Conservation (phyloP, 2,113 vertebrate species). For the Zingel zingel region DNA sequence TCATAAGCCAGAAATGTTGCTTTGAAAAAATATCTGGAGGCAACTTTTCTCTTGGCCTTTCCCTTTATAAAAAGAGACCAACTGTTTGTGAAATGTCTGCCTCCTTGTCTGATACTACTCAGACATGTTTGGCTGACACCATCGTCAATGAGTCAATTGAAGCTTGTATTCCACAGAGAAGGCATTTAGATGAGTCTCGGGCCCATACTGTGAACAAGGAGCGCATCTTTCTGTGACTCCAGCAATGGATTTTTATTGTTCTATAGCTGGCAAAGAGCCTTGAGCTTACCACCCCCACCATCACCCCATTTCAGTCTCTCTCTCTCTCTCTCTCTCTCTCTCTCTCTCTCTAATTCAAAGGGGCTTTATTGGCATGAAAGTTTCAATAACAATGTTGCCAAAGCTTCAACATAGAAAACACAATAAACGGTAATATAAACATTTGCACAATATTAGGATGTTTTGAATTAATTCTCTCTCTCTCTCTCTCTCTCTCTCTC, state of each 20-base stretch:
- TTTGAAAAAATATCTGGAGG: constrained; percentile 1
- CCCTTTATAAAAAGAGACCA: constrained; percentile 47
- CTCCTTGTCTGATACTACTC: constrained; percentile 60
- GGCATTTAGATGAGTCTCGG: constrained; percentile 65
- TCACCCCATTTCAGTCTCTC: constrained; percentile 28
- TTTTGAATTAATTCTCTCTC: neutral
- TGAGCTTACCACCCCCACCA: constrained; percentile 7
- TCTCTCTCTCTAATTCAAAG: neutral
- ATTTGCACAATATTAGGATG: too few relatives aligned
- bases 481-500: neutral
- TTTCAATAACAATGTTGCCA: too few relatives aligned
- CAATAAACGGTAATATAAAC: too few relatives aligned
- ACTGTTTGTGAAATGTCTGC: constrained; percentile 60
- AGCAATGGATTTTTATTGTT: constrained; percentile 70
- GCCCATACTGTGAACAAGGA: constrained; percentile 61
- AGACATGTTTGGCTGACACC: constrained; percentile 64
- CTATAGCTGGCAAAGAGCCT: constrained; percentile 37
- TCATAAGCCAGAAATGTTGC: constrained; percentile 20
- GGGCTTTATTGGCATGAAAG: too few relatives aligned
- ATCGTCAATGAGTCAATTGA: constrained; percentile 71
- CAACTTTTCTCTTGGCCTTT: constrained; percentile 19
- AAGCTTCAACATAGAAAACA: too few relatives aligned
- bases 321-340: neutral
- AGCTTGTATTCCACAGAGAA: constrained; percentile 70
- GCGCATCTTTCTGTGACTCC: constrained; percentile 65